phyloP scores from a whole-genome alignment of 2,888 invertebrate species.

The Rhopalosiphum nymphaeae region DNA sequence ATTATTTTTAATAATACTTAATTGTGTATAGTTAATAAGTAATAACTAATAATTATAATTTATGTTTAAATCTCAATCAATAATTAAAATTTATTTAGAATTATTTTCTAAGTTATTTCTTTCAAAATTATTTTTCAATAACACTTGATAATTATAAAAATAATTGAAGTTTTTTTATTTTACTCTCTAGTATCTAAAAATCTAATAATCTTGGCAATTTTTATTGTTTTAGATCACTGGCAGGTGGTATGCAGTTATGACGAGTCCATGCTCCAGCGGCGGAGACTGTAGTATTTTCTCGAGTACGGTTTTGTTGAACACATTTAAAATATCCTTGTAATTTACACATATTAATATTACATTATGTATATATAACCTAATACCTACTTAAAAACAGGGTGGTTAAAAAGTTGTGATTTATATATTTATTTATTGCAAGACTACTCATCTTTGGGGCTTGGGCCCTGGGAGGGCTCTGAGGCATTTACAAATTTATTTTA shows the following conservation, averaged over 20 bases:
- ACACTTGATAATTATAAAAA: background rate
- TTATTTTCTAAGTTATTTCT: background rate
- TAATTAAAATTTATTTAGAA: background rate
- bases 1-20: too few species aligned
- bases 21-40: too few species aligned
- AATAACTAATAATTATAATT: background rate
- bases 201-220: background rate
- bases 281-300: background rate
- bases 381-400: background rate
- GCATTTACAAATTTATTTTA: background rate
- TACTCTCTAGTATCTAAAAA: background rate
- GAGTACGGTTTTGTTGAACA: background rate
- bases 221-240: background rate
- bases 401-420: background rate
- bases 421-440: too few species aligned
- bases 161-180: background rate
- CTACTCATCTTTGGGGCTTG: too few species aligned
- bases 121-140: background rate
- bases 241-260: constrained; percentile 15
- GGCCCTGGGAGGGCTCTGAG: background rate
- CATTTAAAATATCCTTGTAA: background rate
- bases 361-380: too few species aligned
- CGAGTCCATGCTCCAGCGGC: background rate
- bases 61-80: background rate
- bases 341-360: background rate